A percentile compares a stretch with the other conserved stretches of the same genome.
Conservation (phyloP, 2,888 invertebrate species). For the Fissipunctia ypsillon region DNA sequence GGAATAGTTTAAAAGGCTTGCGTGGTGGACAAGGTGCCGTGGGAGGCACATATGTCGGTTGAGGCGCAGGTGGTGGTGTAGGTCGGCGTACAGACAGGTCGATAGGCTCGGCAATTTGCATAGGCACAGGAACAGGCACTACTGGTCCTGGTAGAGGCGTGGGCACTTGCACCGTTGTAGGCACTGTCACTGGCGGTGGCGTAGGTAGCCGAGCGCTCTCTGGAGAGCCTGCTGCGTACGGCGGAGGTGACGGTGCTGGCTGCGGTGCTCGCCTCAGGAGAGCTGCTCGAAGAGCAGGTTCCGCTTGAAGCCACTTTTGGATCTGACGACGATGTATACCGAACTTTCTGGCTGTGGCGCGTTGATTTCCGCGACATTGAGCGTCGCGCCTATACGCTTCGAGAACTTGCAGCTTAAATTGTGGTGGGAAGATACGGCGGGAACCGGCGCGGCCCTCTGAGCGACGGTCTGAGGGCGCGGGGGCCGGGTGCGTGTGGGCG, state of each 20-base stretch:
- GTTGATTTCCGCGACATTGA: constrained; percentile 97
- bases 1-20: constrained; percentile 94
- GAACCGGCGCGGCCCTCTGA: constrained; percentile 93
- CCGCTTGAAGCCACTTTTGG: constrained; percentile 97
- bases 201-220: constrained; percentile 86
- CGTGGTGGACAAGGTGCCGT: constrained; percentile 81
- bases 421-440: constrained; percentile 96
- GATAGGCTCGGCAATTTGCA: constrained; percentile 80
- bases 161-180: constrained; percentile 73
- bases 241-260: constrained; percentile 87
- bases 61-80: constrained; percentile 82
- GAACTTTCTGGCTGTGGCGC: constrained; percentile 97
- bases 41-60: constrained; percentile 74
- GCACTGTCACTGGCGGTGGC: constrained; percentile 78
- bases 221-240: constrained; percentile 85
- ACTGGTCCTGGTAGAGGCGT: constrained; percentile 70
- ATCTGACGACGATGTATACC: constrained; percentile 97
- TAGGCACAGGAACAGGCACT: constrained; percentile 74
- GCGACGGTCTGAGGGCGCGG: constrained; percentile 87
- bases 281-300: constrained; percentile 94
- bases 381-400: constrained; percentile 96
- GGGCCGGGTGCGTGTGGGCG: constrained; percentile 87
- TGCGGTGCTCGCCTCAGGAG: constrained; percentile 89
- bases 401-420: constrained; percentile 96
- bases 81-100: constrained; percentile 82